Evolutionary conservation across 2,797 vertebrate genomes (phyloP), one percentile per base, ranked within the genome.

Genomic region (Enteromius afrohamiltoni): DNA sequence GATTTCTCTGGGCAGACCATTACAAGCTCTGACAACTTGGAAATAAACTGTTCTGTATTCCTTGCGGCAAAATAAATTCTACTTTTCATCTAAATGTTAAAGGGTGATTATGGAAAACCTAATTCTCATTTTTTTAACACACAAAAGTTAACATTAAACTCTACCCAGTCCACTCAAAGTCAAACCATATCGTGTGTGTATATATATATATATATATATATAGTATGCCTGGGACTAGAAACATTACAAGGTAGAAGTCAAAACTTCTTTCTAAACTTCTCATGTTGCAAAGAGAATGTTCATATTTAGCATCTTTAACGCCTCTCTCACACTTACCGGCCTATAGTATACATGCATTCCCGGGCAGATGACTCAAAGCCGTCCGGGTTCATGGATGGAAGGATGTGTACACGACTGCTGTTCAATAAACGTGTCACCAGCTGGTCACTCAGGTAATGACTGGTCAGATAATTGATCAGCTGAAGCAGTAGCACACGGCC

Each of bases 381-480:
- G 62, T 99, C 98, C 0, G 98, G 98, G 90, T 99, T 99, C 97
- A 99, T 98, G 0, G 97, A 95, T 0, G 97, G 96, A 92, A 99
- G 93, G 90, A 99, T 95, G 89, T 99, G 98, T 82, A 99, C 91
- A 8, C 97, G 93, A 0, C 96, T 96, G 68, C 88, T 96, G 64
- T 93, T 93, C 85, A 99, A 92, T 19, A 99, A 82, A 5, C 3
- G 89, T 1, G 94, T 90, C 58, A 97, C 91, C 82, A 93, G 90
- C 0, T 90, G 85, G 86, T 98, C 95, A 0, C 9, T 92, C 23
- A 91, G 85, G 67, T 97, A 95, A 86, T 86, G 94, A 17, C 76
- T 92, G 67, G 97, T 93, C 74, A 99, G 93, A 83, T 96, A 90
- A 0, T 97, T 93, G 3, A 98, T 96, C 55, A 99, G 88, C 81